Evolutionary conservation across 2,113 vertebrate species (phyloP).

Genomic region (Leucosticte australis): DNA sequence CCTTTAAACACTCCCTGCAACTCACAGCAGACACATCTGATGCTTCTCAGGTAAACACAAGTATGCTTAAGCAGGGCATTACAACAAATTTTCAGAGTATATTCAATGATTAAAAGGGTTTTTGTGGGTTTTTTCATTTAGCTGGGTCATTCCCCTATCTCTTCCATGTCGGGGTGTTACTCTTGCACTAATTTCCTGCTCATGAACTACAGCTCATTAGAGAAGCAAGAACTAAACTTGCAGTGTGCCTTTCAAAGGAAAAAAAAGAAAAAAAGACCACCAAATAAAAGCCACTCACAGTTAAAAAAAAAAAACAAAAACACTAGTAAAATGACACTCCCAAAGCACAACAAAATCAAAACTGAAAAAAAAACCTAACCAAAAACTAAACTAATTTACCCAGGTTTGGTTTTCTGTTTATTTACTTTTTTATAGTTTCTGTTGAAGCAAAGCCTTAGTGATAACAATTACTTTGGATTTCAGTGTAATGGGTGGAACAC

Average conservation of each 20-base stretch:
- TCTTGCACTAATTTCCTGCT: not conserved
- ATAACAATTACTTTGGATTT: not conserved
- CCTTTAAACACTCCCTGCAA: not conserved
- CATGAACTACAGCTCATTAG: not conserved
- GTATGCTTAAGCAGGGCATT: accelerated
- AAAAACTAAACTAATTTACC: accelerated
- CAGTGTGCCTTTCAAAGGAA: accelerated
- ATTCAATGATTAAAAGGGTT: not conserved
- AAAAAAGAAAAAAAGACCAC: not conserved
- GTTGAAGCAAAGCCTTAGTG: not conserved
- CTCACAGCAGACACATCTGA: not conserved
- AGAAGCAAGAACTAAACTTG: not conserved
- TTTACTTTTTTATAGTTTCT: not conserved
- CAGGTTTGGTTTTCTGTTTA: accelerated
- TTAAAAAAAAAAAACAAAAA: no score
- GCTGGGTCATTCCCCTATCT: accelerated
- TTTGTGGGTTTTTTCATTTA: not conserved
- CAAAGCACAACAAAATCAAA: not conserved
- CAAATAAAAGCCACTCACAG: not conserved
- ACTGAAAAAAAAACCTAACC: accelerated
- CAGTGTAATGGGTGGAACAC: accelerated
- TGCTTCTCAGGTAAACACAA: not conserved
- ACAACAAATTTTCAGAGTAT: not conserved
- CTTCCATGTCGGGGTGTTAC: not conserved
- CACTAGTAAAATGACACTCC: not conserved